These are phyloP conservation scores for Centrocercus urophasianus DNA, from an alignment of 2,113 vertebrate genomes.

Conservation along the genomic window DNA sequence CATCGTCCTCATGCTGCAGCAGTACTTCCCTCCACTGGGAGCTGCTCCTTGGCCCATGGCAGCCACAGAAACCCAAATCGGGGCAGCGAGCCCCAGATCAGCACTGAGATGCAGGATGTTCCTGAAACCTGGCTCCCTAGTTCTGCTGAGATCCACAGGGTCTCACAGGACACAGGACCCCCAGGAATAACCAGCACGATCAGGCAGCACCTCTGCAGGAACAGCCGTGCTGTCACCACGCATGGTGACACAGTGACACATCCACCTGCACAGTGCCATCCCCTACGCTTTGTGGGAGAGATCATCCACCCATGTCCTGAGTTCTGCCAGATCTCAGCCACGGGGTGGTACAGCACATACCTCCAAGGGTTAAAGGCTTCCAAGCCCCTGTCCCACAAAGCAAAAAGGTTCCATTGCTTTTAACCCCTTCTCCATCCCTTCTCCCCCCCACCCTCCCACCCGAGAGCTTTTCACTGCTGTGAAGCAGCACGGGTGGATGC, in stretches of 20 bases:
- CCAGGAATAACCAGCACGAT: neutral
- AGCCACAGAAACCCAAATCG: neutral
- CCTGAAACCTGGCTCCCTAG: neutral
- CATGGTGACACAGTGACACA: neutral
- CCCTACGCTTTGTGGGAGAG: neutral
- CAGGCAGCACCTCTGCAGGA: neutral
- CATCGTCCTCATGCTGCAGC: neutral
- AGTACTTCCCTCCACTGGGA: neutral
- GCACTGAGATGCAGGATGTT: neutral
- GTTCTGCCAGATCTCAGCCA: neutral
- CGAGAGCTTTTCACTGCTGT: neutral
- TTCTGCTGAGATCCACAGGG: neutral
- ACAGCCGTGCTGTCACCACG: neutral
- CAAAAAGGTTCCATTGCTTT: neutral
- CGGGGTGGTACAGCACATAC: neutral
- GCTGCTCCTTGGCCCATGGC: neutral
- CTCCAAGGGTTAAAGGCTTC: slow-evolving; percentile 49
- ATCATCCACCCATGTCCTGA: neutral
- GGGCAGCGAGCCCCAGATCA: neutral
- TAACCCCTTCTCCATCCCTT: slow-evolving; percentile 17
- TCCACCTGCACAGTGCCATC: neutral
- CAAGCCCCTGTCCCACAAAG: neutral
- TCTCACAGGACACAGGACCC: neutral
- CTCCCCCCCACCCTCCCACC: accelerated
- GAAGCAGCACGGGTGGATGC: neutral